Base-by-base conservation (phyloP, 1,140 invertebrate genomes). In the Lethocerus indicus region DNA sequence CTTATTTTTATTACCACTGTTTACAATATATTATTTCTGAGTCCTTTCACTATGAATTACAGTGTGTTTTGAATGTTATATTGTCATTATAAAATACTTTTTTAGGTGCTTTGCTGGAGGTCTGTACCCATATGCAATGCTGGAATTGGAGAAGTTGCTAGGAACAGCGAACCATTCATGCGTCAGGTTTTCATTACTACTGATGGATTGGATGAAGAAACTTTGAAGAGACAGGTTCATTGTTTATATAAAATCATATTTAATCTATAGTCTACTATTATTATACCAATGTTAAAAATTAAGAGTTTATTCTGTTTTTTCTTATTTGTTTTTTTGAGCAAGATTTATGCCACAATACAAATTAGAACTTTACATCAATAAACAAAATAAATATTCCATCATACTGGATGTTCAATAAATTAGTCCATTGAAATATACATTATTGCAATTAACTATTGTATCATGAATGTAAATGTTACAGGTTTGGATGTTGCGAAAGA, bases 131-230 rank as follows among this genome's bases (percentile, higher is more conserved):
- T 83, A 6, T 81, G 93, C 65, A 83, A 79, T 60, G 67, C 76
- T 24, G 74, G 74, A 41, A 87, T 98, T 59, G 94, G 94, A 50
- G 74, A 77, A 54, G 89, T 97, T 56, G 94, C 94, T 27, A 75
- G 77, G 59, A 86, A 87, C 64, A 86, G 82, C 57, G 95, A 98
- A 69, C 95, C 95, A 12, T 79, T 87, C 59, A 94, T 97, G 72
- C 75, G 89, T 58, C 94, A 98, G 73, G 88, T 93, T 43, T 93
- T 93, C 64, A 76, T 94, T 40, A 78, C 75, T 51, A 75, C 75
- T 23, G 72, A 78, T 60, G 64, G 68, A 54, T 70, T 75, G 49
- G 74, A 78, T 59, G 73, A 73, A 54, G 65, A 71, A 36, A 66
- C 70, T 27, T 76, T 83, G 36, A 64, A 75, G 46, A 65, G 76